phyloP scores from a whole-genome alignment of 2,113 vertebrate genomes.

The Cricetomys ansorgei region DNA sequence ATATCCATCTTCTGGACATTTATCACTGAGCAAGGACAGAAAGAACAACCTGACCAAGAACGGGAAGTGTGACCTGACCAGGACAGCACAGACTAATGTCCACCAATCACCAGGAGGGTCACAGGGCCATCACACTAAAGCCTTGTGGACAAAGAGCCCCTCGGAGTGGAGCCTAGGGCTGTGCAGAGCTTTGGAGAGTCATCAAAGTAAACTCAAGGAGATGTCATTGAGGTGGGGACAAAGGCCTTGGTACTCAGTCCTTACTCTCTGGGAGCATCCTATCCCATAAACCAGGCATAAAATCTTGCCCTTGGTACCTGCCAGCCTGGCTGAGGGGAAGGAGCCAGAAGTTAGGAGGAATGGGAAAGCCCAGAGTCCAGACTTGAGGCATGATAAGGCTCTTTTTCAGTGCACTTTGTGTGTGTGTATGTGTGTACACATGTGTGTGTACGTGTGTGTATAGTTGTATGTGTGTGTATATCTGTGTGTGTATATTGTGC shows the following conservation, averaged over 20 bases:
- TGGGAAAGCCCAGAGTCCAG: background rate
- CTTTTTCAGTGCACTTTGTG: too few relatives aligned
- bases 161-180: background rate
- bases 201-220: background rate
- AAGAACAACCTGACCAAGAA: too few relatives aligned
- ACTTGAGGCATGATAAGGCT: background rate
- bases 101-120: background rate
- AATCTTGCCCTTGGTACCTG: background rate
- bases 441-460: too few relatives aligned
- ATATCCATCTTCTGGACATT: background rate
- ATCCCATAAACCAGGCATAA: background rate
- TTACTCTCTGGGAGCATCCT: background rate
- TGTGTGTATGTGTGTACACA: too few relatives aligned
- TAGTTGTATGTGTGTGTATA: too few relatives aligned
- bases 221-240: background rate
- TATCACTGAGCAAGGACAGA: background rate
- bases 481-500: too few relatives aligned
- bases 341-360: background rate
- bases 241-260: background rate
- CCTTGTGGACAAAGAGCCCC: background rate
- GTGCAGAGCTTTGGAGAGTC: background rate
- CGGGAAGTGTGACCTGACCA: background rate
- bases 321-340: background rate
- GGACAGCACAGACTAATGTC: background rate
- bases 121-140: background rate